Evolutionary conservation across 2,888 invertebrate genomes (phyloP).

Genomic region (Suillia variegata): DNA sequence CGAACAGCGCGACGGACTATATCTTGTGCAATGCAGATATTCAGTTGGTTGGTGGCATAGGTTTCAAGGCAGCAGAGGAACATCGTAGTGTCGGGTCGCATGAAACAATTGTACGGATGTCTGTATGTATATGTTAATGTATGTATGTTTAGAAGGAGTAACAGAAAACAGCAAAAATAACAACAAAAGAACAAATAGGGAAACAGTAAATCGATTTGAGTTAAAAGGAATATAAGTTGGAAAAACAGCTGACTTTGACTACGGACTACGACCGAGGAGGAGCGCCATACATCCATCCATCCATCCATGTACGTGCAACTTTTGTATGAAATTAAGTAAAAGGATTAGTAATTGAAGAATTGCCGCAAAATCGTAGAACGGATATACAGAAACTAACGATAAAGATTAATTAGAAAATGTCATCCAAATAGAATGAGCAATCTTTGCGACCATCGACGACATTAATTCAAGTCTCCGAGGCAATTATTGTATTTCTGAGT

Average conservation of each 20-base stretch:
- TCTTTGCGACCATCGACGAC: too few relatives aligned
- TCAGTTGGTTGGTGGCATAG: background rate
- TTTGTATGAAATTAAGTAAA: conserved; percentile 29
- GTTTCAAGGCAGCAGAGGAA: conserved; percentile 5
- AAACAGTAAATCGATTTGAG: conserved; percentile 26
- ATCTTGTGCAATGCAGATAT: background rate
- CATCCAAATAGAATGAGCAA: too few relatives aligned
- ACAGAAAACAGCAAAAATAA: too few relatives aligned
- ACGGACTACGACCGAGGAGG: background rate
- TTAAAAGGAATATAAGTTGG: background rate
- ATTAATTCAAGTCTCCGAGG: too few relatives aligned
- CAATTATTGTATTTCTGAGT: too few relatives aligned
- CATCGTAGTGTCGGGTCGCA: conserved; percentile 9
- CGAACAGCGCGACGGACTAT: too few relatives aligned
- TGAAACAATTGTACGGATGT: background rate
- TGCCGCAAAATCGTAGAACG: background rate
- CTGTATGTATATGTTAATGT: background rate
- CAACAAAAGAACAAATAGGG: conserved; percentile 4
- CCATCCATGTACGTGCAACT: too few relatives aligned
- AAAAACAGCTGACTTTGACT: conserved; percentile 26
- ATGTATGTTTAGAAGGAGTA: too few relatives aligned
- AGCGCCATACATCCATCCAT: background rate
- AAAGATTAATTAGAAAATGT: background rate
- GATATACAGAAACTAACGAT: too few relatives aligned
- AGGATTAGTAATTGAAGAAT: conserved; percentile 20